Base-by-base conservation (phyloP, 2,797 vertebrate species). In the Chelonia mydas region DNA sequence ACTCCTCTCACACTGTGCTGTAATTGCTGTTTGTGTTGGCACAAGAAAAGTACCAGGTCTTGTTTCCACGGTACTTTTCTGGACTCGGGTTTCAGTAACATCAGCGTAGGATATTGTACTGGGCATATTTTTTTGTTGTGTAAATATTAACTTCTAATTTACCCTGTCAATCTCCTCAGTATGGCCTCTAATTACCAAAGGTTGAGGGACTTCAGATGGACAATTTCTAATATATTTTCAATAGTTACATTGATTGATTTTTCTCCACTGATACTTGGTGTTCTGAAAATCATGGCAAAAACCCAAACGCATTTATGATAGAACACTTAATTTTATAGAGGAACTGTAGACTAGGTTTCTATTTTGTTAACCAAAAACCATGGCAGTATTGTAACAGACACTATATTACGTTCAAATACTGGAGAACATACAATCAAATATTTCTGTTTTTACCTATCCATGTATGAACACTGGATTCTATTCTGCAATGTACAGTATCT, bases 11-110 rank as follows among this genome's bases (percentile, higher is more conserved):
- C 98, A 98, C 98, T 98, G 96, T 89, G 97, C 98, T 98, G 81
- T 99, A 99, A 99, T 99, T 99, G 98, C 98, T 99, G 99, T 99
- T 99, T 99, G 98, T 98, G 97, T 99, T 99, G 99, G 99, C 99
- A 96, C 91, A 94, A 97, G 95, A 97, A 97, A 96, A 98, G 95
- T 97, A 98, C 98, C 98, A 97, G 95, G 96, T 98, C 98, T 98
- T 98, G 97, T 98, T 99, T 99, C 98, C 98, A 98, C 97, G 97
- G 96, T 97, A 98, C 94, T 98, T 99, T 99, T 99, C 98, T 98
- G 98, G 98, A 98, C 98, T 99, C 98, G 98, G 97, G 98, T 98
- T 98, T 98, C 97, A 98, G 98, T 97, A 98, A 98, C 98, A 98
- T 98, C 98, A 98, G 97, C 96, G 97, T 98, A 98, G 98, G 98